Evolutionary conservation across 30 jellyfish, hydroid and myxozoan species (phyloP), one percentile per base, ranked within the genome.

Genomic region (Aurelia sp.): DNA sequence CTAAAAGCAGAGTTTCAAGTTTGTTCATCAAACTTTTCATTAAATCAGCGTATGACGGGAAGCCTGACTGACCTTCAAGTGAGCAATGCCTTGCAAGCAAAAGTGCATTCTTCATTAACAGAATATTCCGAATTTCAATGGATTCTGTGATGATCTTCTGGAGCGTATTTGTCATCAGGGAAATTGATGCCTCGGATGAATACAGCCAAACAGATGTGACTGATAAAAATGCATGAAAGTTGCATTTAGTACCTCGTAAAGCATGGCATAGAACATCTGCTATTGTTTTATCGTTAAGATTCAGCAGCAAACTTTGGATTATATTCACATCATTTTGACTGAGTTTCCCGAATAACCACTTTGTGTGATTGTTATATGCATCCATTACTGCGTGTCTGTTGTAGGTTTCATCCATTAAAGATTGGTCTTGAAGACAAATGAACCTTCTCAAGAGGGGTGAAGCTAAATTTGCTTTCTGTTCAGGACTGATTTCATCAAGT

Each of bases 31-130:
- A n/a, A 30, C 52, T 66, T 10, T 52, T 11, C 15, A 84, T 31
- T 82, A 80, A 63, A 10, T 22, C 58, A 18, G 19, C 47, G 82
- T 84, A 84, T 3, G 92, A 10, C 13, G 86, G 86, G 44, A 84
- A 84, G 13, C 82, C 82, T 8, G 88, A 24, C 21, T 1, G 65
- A 0, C n/a, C 44, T 52, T 84, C 88, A 22, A 84, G 73, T 4
- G 88, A 71, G 82, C 93, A 84, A 24, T 84, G 93, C 64, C 93
- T 40, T 10, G 93, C 88, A 0, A 73, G 9, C 31, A 84, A 63
- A 24, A 84, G 68, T 8, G 87, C 19, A 13, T 22, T 20, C 79
- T 84, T 84, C 18, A 73, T 3, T 21, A 13, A 41, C n/a, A 20
- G 35, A 13, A 13, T 17, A 13, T 35, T 74, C 13, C 63, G 74